Base-by-base conservation (phyloP, 2,888 invertebrate species). In the Agrilus cyanescens region DNA sequence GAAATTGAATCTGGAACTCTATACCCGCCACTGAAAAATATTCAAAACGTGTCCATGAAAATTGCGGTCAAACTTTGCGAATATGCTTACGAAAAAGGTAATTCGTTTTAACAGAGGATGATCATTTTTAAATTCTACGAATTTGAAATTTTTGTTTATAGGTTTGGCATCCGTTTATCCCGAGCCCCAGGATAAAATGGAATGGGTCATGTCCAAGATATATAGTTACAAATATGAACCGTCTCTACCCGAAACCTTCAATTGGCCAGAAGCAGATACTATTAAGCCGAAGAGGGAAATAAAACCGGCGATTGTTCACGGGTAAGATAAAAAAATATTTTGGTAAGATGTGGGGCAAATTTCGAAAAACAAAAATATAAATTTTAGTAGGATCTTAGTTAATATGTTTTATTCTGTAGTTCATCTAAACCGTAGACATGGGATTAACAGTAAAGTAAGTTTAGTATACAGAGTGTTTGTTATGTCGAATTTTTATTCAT, bases 51-150 rank as follows among this genome's bases (percentile, higher is more conserved):
- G 45, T 97, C 97, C 0, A 73, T 93, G 41, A 76, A 82, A 49
- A 96, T 98, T 54, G 96, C 96, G 1, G 76, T 83, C 6, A 80
- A 80, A 56, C 81, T 96, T 47, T 85, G 88, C 3, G 80, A 91
- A 56, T 83, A 88, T 69, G 90, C 93, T 4, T 98, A 95, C 62
- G 76, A 81, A 50, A 83, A 82, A 72, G 86, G 90, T 88, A 70
- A 63, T 57, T 48, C 14, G 12, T 33, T 20, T 7, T 5, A 25
- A 25, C 15, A 33, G 6, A 15, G 13, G 12, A 29, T 15, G 5
- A 5, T 37, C 15, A 31, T 31, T 30, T 13, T 39, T 7, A 3
- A 3, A 31, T 42, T 36, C n/a, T 32, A 20, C 13, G 10, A 2
- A 25, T 3, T 38, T 41, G 32, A 32, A 37, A 30, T 15, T 32